phyloP scores from a whole-genome alignment of 1,140 invertebrate genomes.

The Lepidurus arcticus region DNA sequence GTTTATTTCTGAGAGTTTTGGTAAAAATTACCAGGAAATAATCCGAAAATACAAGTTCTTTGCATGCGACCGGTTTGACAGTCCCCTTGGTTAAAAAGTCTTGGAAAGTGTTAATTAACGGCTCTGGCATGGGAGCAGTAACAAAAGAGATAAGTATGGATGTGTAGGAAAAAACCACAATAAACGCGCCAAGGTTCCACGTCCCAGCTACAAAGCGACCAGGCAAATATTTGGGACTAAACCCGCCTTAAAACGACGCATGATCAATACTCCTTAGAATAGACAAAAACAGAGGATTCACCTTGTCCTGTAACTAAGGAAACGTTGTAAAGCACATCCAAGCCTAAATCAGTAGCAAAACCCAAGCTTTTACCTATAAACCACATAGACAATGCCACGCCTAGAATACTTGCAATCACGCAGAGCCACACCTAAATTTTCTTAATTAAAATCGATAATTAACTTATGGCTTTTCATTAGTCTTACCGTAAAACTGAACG shows the following conservation, averaged over 20 bases:
- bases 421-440: neutral
- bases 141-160: neutral
- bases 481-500: neutral
- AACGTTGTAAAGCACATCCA: neutral
- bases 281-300: neutral
- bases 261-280: neutral
- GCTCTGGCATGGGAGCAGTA: neutral
- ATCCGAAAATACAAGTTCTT: neutral
- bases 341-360: neutral
- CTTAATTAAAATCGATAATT: neutral
- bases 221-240: neutral
- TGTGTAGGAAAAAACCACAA: neutral
- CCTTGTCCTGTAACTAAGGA: constrained; percentile 1
- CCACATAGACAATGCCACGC: neutral
- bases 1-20: neutral
- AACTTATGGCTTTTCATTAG: neutral
- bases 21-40: neutral
- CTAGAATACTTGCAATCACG: neutral
- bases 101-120: neutral
- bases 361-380: neutral
- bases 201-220: neutral
- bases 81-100: neutral
- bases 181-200: neutral
- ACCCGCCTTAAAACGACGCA: neutral
- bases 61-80: neutral